phyloP scores from a whole-genome alignment of 1,140 invertebrate species.

The Euura lappo region DNA sequence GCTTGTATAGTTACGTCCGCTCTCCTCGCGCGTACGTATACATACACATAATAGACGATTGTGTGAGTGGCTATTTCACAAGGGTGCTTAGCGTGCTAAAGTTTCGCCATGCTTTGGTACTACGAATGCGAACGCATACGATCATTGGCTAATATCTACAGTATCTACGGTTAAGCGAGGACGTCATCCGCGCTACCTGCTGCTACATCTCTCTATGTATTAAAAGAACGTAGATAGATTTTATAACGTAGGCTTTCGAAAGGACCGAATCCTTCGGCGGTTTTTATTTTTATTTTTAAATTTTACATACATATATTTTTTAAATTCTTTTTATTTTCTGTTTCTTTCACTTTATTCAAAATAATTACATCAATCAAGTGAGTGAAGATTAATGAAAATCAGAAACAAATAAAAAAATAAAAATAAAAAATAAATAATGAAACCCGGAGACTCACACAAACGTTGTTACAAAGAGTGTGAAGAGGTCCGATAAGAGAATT shows the following conservation, averaged over 20 bases:
- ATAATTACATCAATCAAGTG: too few species aligned
- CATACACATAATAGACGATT: background rate
- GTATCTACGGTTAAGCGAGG: conserved; percentile 1
- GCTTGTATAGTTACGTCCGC: too few species aligned
- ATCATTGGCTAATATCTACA: conserved; percentile 1
- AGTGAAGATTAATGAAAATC: too few species aligned
- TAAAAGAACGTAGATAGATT: background rate
- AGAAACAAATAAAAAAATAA: too few species aligned
- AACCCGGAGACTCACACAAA: too few species aligned
- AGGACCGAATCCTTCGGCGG: background rate
- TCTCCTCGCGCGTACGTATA: too few species aligned
- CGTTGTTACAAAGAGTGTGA: too few species aligned
- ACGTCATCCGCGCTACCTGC: background rate
- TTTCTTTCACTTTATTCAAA: background rate
- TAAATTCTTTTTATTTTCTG: background rate
- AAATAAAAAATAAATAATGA: too few species aligned
- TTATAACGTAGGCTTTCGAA: background rate
- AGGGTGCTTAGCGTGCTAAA: background rate
- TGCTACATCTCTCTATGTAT: background rate
- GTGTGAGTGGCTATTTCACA: background rate
- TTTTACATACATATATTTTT: background rate
- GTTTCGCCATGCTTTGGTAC: background rate
- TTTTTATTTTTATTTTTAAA: background rate
- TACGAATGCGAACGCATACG: background rate
- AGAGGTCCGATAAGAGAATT: background rate